Conservation (phyloP, 2,888 invertebrate species). For the Acanthosepion lycidas region DNA sequence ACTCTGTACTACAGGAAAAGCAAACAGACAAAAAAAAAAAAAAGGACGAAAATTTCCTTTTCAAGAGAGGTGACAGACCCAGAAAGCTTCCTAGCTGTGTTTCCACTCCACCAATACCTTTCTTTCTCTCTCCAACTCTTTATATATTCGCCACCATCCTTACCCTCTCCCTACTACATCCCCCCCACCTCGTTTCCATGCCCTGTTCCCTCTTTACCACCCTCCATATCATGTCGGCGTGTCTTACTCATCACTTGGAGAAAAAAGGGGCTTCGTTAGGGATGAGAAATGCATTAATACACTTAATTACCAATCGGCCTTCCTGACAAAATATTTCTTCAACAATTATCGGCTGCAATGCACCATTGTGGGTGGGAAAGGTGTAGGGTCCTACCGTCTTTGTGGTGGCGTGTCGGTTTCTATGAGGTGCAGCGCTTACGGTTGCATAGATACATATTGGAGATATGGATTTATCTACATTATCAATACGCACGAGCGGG, state of each 20-base stretch:
- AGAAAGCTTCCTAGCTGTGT: too few species aligned
- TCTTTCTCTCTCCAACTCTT: too few species aligned
- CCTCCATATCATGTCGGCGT: not conserved
- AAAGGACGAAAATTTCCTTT: not conserved
- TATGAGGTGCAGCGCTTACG: not conserved
- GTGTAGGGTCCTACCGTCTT: not conserved
- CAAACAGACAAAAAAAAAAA: not conserved
- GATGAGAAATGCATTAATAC: constrained; percentile 1
- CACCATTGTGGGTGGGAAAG: not conserved
- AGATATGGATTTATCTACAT: not conserved
- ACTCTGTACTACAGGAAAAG: not conserved
- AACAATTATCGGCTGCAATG: not conserved
- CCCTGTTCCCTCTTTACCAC: not conserved
- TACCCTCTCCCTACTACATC: not conserved
- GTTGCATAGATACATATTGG: not conserved
- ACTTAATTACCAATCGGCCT: constrained; percentile 33
- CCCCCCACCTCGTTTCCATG: not conserved
- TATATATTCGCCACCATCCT: not conserved
- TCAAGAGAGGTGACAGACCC: too few species aligned
- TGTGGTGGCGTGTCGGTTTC: not conserved
- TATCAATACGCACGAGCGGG: not conserved
- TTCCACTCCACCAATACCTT: too few species aligned
- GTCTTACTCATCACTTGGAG: not conserved
- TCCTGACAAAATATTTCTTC: constrained; percentile 17
- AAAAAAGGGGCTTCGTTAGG: not conserved